Percentiles rank a stretch among this genome's conserved stretches.
phyloP scores from a whole-genome alignment of 2,113 vertebrate genomes.

The Aegypius monachus region DNA sequence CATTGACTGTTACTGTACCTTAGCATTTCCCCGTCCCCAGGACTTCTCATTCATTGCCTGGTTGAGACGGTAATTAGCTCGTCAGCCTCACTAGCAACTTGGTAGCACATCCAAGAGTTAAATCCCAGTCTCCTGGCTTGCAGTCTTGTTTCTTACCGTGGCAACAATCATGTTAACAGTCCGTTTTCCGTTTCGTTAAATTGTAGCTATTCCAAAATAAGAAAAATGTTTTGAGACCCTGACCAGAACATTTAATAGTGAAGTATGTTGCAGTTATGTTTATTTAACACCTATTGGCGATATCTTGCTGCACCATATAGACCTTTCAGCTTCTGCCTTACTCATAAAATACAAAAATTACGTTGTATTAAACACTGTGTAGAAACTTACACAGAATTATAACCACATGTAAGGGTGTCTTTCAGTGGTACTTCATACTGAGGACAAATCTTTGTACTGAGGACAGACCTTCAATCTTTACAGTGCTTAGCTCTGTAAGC shows the following conservation, averaged over 20 bases:
- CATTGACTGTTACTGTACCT: accelerated
- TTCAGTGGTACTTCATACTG: not conserved
- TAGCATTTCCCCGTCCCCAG: not conserved
- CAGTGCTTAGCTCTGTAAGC: not conserved
- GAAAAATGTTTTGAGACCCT: not conserved
- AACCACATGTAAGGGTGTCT: not conserved
- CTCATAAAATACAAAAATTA: not conserved
- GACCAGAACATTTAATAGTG: not conserved
- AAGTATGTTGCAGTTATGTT: not conserved
- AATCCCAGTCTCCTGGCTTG: not conserved
- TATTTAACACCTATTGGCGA: not conserved
- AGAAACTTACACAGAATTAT: not conserved
- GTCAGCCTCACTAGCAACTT: not conserved
- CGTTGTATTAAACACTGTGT: not conserved
- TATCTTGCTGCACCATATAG: not conserved
- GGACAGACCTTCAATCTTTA: not conserved
- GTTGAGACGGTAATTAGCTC: not conserved
- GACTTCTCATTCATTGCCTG: not conserved
- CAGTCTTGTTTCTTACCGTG: not conserved
- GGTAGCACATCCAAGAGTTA: not conserved
- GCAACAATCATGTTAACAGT: not conserved
- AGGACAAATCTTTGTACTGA: not conserved
- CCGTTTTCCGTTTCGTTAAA: not conserved
- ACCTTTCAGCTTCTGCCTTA: not conserved
- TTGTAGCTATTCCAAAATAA: not conserved